Base-by-base conservation (phyloP, 2,113 vertebrate species). In the Hiodon alosoides region DNA sequence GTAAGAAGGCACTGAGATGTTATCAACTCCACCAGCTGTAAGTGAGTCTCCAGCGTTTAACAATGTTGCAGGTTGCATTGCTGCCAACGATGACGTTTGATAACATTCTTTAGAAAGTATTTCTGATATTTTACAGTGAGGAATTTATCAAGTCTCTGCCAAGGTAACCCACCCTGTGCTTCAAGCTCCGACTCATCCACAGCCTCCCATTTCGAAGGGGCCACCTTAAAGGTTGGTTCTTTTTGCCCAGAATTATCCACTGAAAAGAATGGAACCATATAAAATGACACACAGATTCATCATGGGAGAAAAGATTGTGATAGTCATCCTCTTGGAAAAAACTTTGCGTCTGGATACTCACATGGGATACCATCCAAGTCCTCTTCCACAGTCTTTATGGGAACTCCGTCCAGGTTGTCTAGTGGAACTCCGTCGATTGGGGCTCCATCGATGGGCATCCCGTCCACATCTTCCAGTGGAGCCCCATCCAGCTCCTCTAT, bases 141-240 rank as follows among this genome's bases (percentile, higher is more conserved):
- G 31, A 31, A 31, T 31, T 31, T 31, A 31, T 31, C 31, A 31
- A 31, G 31, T 31, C 31, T 31, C 31, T 1, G 31, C 31, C 31
- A 31, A 47, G 61, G 46, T 3, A 9, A 73, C 88, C 86, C 79
- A 98, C 97, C 97, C 88, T 99, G 97, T 81, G 94, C 89, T 85
- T 94, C 90, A 72, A 99, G 87, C 81, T 95, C 94, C 0, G 96
- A 80, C 84, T 97, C 97, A 80, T 99, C 96, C 77, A 99, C 97
- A 59, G 94, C 97, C 89, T 99, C 97, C 97, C 97, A 99, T 80
- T 99, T 99, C 0, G 97, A 99, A 13, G 96, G 97, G 0, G 97
- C 97, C 76, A 98, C 93, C 88, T 99, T 99, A 86, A 99, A 99
- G 77, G 96, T 91, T 0, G 95, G 90, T 79, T 31, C 31, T 31